Evolutionary conservation across 2,113 vertebrate genomes (phyloP).

Genomic region (Myotis davidii): DNA sequence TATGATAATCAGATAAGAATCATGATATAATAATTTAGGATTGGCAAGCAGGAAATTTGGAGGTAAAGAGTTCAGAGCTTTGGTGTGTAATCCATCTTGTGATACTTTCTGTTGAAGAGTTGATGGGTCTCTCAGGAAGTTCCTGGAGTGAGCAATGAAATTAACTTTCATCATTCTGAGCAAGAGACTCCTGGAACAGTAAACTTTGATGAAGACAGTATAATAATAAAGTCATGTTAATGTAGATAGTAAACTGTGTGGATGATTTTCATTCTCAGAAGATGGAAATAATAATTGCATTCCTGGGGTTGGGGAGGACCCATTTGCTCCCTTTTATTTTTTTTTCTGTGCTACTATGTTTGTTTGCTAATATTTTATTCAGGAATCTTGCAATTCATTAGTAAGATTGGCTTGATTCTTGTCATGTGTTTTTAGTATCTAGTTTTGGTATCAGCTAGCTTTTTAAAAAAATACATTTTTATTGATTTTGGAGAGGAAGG

Average conservation of each 20-base stretch:
- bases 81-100: not conserved
- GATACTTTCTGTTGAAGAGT: slow-evolving; percentile 18
- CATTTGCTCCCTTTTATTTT: not conserved
- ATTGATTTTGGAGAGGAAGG: not conserved
- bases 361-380: slow-evolving; percentile 23
- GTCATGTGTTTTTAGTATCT: not conserved
- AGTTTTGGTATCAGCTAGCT: not conserved
- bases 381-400: not conserved
- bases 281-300: not conserved
- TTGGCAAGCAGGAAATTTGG: not conserved
- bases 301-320: not conserved
- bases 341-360: not conserved
- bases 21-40: not conserved
- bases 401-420: not conserved
- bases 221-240: not conserved
- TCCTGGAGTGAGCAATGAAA: not conserved
- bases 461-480: not conserved
- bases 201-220: not conserved
- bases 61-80: not conserved
- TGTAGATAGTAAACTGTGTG: not conserved
- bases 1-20: not conserved
- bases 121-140: not conserved
- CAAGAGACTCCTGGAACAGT: not conserved
- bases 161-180: not conserved
- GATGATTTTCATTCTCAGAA: not conserved